Conservation (phyloP, 30 jellyfish, hydroid and myxozoan species). For the Phacellophora camtschatica region DNA sequence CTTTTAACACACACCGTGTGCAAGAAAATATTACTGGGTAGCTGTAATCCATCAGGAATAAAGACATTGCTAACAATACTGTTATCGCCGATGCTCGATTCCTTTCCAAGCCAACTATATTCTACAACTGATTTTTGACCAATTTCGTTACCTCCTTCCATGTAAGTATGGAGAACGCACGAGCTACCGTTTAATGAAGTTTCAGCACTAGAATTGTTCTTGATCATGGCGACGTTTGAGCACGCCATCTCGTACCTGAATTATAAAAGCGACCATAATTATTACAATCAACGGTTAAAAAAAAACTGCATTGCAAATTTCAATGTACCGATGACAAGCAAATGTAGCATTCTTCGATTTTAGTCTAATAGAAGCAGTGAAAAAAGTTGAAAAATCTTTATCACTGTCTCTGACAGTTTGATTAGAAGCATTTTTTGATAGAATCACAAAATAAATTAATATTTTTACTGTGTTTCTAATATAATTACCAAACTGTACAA, state of each 20-base stretch:
- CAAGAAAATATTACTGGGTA: slow-evolving; percentile 71
- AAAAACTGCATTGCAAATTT: too few relatives aligned
- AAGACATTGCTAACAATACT: slow-evolving; percentile 81
- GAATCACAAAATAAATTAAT: too few relatives aligned
- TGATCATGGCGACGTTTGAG: slow-evolving; percentile 59
- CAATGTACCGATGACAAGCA: too few relatives aligned
- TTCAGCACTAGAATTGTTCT: slow-evolving; percentile 3
- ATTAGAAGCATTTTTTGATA: too few relatives aligned
- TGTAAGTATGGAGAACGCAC: slow-evolving; percentile 43
- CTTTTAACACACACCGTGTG: slow-evolving; percentile 72
- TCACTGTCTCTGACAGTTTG: too few relatives aligned
- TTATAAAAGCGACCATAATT: too few relatives aligned
- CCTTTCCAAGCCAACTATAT: slow-evolving; percentile 70
- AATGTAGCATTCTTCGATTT: too few relatives aligned
- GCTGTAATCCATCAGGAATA: slow-evolving; percentile 45
- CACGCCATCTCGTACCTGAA: slow-evolving; percentile 54
- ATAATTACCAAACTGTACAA: too few relatives aligned
- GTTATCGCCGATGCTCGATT: slow-evolving; percentile 44
- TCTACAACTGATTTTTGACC: slow-evolving; percentile 74
- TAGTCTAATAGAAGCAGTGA: too few relatives aligned
- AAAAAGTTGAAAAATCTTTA: too few relatives aligned
- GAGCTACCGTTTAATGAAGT: slow-evolving; percentile 2
- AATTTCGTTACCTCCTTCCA: slow-evolving; percentile 42
- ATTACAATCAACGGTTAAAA: too few relatives aligned
- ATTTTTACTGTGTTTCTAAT: too few relatives aligned